Base-by-base conservation (phyloP, 92 coral and sea anemone genomes). In the Palythoa caribaeorum region DNA sequence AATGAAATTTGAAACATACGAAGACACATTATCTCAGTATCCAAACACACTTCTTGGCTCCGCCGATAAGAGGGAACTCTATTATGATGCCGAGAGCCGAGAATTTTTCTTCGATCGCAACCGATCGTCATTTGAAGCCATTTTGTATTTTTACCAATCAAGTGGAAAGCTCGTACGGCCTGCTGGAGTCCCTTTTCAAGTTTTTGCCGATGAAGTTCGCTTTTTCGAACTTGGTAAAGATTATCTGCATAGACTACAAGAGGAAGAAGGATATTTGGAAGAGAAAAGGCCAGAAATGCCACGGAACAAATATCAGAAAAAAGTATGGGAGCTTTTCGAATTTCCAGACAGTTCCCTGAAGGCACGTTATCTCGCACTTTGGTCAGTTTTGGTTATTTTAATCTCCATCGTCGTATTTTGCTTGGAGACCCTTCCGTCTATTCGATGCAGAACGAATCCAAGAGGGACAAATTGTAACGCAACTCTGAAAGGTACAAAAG, bases 71-170 rank as follows among this genome's bases (percentile, higher is more conserved):
- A 90, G 99, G 47, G 96, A 94, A 36, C 92, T 88, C 51, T 95
- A 84, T 76, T 96, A 62, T 84, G 99, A 97, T 89, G 80, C 71
- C 1, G 94, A 90, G 36, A 89, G 89, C 55, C 92, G 90, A 39
- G 99, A 97, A 47, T 96, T 91, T 66, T 97, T 97, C 88, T 97
- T 97, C 92, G 99, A 97, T 92, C 94, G 99, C 84, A 97, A 97
- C 79, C 93, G 99, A 19, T 97, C 98, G 62, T 94, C 99, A 14
- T 97, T 97, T 63, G 99, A 97, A 83, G 98, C 99, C 50, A 97
- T 97, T 65, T 88, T 97, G 87, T 93, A 93, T 80, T 97, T 91
- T 78, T 97, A 97, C 83, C 99, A 97, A 83, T 92, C 98, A 13
- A 88, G 93, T 17, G 99, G 99, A 36, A 91, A 89, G 60, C 94